Evolutionary conservation across 2,888 invertebrate genomes (phyloP).

Genomic region (Cephus rjabovi): DNA sequence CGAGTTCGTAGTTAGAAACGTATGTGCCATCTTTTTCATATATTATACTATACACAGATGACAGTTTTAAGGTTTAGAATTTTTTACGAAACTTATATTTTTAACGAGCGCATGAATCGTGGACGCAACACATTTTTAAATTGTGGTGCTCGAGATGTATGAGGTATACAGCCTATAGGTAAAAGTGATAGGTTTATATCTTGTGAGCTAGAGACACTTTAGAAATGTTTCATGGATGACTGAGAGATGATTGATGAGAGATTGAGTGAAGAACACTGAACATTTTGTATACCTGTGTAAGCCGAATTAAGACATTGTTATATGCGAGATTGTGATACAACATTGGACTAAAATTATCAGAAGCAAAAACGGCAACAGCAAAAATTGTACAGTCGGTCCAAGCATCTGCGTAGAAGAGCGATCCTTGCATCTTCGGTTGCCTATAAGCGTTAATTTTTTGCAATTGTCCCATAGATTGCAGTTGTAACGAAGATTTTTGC

Average conservation of each 20-base stretch:
- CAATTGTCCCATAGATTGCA: not conserved
- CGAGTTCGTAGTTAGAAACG: conserved; percentile 36
- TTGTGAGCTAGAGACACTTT: not conserved
- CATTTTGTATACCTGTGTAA: conserved; percentile 1
- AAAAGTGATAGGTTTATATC: conserved; percentile 20
- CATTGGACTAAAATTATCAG: not conserved
- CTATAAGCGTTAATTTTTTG: not conserved
- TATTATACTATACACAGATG: conserved; percentile 33
- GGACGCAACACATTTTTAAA: conserved; percentile 19
- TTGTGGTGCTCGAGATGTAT: conserved; percentile 21
- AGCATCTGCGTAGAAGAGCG: not conserved
- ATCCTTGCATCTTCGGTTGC: not conserved
- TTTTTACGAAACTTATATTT: conserved; percentile 54
- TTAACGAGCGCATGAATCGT: conserved; percentile 29
- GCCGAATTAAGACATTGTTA: conserved; percentile 4
- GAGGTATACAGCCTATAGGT: conserved; percentile 14
- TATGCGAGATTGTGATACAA: not conserved
- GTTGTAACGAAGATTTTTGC: not conserved
- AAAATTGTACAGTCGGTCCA: not conserved
- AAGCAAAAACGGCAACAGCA: not conserved
- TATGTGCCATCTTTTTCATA: conserved; percentile 56
- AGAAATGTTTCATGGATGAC: not conserved
- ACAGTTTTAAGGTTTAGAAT: conserved; percentile 44
- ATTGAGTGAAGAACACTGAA: not conserved
- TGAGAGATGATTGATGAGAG: not conserved